Conservation (phyloP, 1,140 invertebrate genomes). For the Drosophila punjabiensis region DNA sequence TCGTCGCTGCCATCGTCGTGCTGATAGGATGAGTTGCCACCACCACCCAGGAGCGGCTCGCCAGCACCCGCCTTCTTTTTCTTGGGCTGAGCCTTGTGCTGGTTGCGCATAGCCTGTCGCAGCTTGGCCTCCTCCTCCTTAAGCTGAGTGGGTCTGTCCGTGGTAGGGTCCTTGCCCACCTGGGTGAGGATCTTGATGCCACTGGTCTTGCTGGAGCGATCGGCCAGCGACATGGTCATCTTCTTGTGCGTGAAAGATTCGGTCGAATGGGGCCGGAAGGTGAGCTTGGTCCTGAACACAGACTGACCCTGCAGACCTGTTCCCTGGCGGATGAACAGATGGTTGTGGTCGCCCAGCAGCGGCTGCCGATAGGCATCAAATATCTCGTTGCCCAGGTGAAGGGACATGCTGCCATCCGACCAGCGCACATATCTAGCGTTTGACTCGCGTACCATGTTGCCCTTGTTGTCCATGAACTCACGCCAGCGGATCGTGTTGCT, state of each 20-base stretch:
- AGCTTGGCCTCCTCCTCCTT: slow-evolving; percentile 98
- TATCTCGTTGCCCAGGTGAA: slow-evolving; percentile 98
- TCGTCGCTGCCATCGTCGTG: slow-evolving; percentile 95
- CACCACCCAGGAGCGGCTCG: slow-evolving; percentile 84
- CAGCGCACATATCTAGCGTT: slow-evolving; percentile 98
- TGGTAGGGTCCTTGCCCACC: slow-evolving; percentile 97
- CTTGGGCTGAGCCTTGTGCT: slow-evolving; percentile 87
- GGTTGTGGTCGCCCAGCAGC: slow-evolving; percentile 95
- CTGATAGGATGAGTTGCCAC: slow-evolving; percentile 83
- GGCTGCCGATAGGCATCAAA: slow-evolving; percentile 99
- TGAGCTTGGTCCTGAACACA: slow-evolving; percentile 98
- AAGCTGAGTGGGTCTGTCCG: slow-evolving; percentile 94
- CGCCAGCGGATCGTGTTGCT: slow-evolving; percentile 99
- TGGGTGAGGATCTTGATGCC: slow-evolving; percentile 98
- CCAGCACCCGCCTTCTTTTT: slow-evolving; percentile 88
- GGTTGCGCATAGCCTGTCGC: slow-evolving; percentile 92
- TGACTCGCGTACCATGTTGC: slow-evolving; percentile 94
- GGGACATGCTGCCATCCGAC: slow-evolving; percentile 99
- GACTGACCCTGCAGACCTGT: slow-evolving; percentile 99
- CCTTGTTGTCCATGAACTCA: slow-evolving; percentile 93
- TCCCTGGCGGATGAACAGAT: slow-evolving; percentile 98
- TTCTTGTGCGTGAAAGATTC: slow-evolving; percentile 99
- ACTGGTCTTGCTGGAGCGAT: slow-evolving; percentile 97
- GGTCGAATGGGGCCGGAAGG: slow-evolving; percentile 98
- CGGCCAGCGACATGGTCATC: slow-evolving; percentile 98